Conservation (phyloP, 1,140 invertebrate species). For the Trachymyrmex cornetzi region DNA sequence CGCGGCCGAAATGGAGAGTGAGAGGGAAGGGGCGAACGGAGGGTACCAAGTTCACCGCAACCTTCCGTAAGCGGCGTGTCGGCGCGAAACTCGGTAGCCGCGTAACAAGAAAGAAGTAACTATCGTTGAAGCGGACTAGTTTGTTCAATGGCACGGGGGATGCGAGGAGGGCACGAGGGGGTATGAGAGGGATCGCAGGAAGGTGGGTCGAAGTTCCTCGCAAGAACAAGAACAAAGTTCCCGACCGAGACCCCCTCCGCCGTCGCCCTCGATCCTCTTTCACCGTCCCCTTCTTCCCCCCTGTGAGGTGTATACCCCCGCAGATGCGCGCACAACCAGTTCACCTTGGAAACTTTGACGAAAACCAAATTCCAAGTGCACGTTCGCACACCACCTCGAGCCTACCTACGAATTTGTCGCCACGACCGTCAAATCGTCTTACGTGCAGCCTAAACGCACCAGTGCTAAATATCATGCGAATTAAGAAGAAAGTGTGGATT, state of each 20-base stretch:
- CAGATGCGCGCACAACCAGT: slow-evolving; percentile 81
- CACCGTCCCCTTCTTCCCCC: slow-evolving; percentile 64
- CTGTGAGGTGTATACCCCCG: slow-evolving; percentile 74
- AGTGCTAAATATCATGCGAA: neutral
- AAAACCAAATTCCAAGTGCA: slow-evolving; percentile 83
- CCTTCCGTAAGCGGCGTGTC: slow-evolving; percentile 80
- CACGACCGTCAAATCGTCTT: slow-evolving; percentile 21
- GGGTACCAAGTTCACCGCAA: slow-evolving; percentile 84
- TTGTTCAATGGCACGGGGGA: slow-evolving; percentile 85
- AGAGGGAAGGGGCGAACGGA: slow-evolving; percentile 56
- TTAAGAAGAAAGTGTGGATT: neutral
- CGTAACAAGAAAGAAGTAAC: slow-evolving; percentile 86
- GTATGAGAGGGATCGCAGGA: slow-evolving; percentile 55
- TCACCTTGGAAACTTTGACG: slow-evolving; percentile 85
- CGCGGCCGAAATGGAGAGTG: slow-evolving; percentile 71
- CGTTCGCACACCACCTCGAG: slow-evolving; percentile 26
- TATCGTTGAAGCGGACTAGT: slow-evolving; percentile 85
- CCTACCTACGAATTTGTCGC: slow-evolving; percentile 49
- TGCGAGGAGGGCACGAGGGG: slow-evolving; percentile 25
- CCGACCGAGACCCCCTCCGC: slow-evolving; percentile 75
- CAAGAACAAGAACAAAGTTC: slow-evolving; percentile 87
- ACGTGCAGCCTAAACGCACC: neutral
- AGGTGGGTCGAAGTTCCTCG: slow-evolving; percentile 84
- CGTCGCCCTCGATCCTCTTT: slow-evolving; percentile 78
- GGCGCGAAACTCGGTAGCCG: slow-evolving; percentile 84